Base-by-base conservation (phyloP, 2,888 invertebrate genomes). In the Lepidochitona cinerea region DNA sequence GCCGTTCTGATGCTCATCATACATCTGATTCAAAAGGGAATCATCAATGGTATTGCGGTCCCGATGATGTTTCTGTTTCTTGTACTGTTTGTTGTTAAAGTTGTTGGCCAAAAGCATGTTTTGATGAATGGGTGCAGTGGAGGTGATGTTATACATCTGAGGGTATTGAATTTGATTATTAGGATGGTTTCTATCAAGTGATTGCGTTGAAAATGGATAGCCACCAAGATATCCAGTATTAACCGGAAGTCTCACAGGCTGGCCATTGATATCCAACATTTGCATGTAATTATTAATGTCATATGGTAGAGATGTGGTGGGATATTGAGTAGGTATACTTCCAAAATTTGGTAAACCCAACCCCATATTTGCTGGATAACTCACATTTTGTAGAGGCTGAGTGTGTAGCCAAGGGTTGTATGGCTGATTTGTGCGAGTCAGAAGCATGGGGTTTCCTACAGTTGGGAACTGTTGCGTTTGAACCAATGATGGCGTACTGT, bases 271-370 rank as follows among this genome's bases (percentile, higher is more conserved):
- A 1, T 85, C 83, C 75, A 84, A 73, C 82, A 84, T 82, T 36
- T 81, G 74, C 85, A 85, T 85, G 72, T 85, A 85, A 33, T 84
- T 81, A 70, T 81, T 78, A 29, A 85, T 68, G 71, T 84, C 82
- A 70, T 80, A 78, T 0, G 79, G 66, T 74, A 81, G 70, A 14
- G 35, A 23, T 1, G 18, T n/a, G 14, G 66, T 18, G 14, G n/a
- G 66, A 23, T 23, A 35, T 2, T 66, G 66, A 14, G 3, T 18
- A 14, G 29, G 29, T 26, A 59, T 59, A 9, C 14, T 26, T 7
- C 29, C 23, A 36, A 36, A 66, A 18, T 36, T 37, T 5, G 35
- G 9, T 14, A 66, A 36, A 23, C 37, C 66, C 37, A 26, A 29
- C 3, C 37, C 37, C 37, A 66, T 2, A 4, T 18, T 5, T 7